Conservation (phyloP, 2,888 invertebrate species). For the Terebella lapidaria region DNA sequence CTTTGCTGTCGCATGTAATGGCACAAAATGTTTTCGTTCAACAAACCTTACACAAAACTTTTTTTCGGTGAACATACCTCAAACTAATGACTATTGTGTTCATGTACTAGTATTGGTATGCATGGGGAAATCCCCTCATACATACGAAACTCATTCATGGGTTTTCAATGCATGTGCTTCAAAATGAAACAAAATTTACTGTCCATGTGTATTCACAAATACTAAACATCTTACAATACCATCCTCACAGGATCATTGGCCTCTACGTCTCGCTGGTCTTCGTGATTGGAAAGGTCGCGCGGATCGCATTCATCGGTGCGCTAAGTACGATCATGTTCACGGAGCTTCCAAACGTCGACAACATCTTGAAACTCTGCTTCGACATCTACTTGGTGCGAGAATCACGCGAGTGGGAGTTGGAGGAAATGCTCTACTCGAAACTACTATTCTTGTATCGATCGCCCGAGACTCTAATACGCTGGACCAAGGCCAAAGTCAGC, state of each 20-base stretch:
- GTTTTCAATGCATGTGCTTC: too few species aligned
- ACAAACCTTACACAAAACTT: too few species aligned
- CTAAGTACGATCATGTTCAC: conserved; percentile 70
- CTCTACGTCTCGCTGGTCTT: conserved; percentile 93
- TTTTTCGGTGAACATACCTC: too few species aligned
- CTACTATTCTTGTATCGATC: conserved; percentile 93
- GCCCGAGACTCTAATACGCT: conserved; percentile 86
- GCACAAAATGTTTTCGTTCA: too few species aligned
- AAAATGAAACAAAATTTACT: too few species aligned
- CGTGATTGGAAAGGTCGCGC: conserved; percentile 82
- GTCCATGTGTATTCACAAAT: too few species aligned
- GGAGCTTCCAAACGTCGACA: conserved; percentile 61
- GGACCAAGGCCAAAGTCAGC: conserved; percentile 51
- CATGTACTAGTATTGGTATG: too few species aligned
- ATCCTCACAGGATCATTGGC: conserved; percentile 77
- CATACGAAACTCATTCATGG: too few species aligned
- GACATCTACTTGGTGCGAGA: conserved; percentile 77
- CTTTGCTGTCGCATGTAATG: too few species aligned
- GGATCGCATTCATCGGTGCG: conserved; percentile 82
- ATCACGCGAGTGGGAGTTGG: conserved; percentile 82
- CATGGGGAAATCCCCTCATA: too few species aligned
- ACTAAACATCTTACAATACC: too few species aligned
- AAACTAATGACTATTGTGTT: too few species aligned
- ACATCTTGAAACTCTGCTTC: conserved; percentile 58
- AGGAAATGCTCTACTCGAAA: conserved; percentile 97